A percentile compares a stretch with the other conserved stretches of the same genome.
Conservation (phyloP, 1,140 invertebrate genomes). For the Chelonus insularis region DNA sequence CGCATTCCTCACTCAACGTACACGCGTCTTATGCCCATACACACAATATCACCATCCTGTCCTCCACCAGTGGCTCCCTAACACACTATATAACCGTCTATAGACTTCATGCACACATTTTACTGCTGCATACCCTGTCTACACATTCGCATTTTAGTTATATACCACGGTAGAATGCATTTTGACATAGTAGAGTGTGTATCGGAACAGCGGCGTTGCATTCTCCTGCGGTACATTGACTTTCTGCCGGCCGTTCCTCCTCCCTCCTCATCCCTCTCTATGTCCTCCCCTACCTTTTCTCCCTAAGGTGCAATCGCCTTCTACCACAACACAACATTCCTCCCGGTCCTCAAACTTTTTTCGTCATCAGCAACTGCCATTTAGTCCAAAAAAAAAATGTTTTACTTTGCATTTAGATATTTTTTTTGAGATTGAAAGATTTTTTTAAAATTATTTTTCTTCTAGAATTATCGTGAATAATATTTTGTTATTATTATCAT, state of each 20-base stretch:
- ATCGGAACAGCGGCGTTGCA: constrained; percentile 44
- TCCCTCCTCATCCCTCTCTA: constrained; percentile 13
- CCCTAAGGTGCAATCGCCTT: constrained; percentile 42
- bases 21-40: too few species aligned
- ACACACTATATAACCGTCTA: too few species aligned
- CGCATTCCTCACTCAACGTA: neutral
- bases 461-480: too few species aligned
- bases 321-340: constrained; percentile 57
- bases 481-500: too few species aligned
- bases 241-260: constrained; percentile 41
- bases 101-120: neutral
- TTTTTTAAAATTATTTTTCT: too few species aligned
- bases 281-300: constrained; percentile 9
- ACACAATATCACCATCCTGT: too few species aligned
- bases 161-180: constrained; percentile 48
- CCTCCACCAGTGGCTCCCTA: too few species aligned
- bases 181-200: constrained; percentile 47
- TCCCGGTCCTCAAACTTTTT: constrained; percentile 47
- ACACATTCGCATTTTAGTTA: constrained; percentile 26
- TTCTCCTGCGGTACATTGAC: constrained; percentile 57
- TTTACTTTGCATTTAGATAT: neutral
- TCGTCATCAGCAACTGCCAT: constrained; percentile 28
- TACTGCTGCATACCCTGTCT: neutral
- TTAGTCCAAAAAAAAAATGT: neutral
- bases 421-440: neutral